phyloP scores from a whole-genome alignment of 2,113 vertebrate genomes.

The Neotragus moschatus region DNA sequence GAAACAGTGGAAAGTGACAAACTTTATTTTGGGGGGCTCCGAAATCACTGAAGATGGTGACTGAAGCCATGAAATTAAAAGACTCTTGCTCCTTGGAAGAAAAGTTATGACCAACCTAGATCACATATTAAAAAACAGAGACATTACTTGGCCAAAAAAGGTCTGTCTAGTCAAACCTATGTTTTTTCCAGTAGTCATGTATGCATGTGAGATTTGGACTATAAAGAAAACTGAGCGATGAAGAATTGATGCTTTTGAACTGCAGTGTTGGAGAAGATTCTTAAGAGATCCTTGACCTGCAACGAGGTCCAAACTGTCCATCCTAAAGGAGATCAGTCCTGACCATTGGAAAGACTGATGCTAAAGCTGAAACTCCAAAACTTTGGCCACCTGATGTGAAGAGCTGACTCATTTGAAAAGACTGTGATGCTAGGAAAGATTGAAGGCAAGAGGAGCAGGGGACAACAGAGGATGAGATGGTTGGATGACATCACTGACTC shows the following conservation, averaged over 20 bases:
- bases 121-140: neutral
- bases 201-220: neutral
- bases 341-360: neutral
- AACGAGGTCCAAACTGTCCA: neutral
- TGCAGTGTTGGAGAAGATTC: neutral
- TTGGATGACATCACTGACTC: neutral
- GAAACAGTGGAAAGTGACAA: neutral
- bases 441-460: neutral
- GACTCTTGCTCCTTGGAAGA: neutral
- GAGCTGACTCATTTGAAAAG: neutral
- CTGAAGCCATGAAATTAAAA: neutral
- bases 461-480: neutral
- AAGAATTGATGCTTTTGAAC: neutral
- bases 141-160: neutral
- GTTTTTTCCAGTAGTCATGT: neutral
- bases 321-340: neutral
- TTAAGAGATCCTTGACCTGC: neutral
- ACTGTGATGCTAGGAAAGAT: neutral
- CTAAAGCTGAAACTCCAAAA: neutral
- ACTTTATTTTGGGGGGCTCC: no score
- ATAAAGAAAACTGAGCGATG: neutral
- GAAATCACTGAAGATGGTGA: neutral
- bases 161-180: neutral
- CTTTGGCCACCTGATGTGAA: neutral
- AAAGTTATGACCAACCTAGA: neutral